A percentile compares a stretch with the other conserved stretches of the same genome.
Conservation (phyloP, 2,888 invertebrate genomes). For the Lamellibrachia satsuma region DNA sequence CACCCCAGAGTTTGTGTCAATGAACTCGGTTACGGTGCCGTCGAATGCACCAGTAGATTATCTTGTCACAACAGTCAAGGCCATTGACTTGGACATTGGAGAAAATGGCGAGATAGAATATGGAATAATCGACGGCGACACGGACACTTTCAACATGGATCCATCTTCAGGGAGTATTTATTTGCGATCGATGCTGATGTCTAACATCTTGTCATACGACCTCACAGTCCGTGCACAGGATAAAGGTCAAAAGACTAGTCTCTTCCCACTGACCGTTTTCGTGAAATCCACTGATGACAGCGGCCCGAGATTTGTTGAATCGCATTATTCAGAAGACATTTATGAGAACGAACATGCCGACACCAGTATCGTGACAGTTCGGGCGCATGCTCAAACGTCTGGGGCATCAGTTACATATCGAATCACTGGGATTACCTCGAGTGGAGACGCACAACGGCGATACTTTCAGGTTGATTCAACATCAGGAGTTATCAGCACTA, state of each 20-base stretch:
- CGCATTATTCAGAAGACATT: conserved; percentile 78
- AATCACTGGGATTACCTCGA: conserved; percentile 74
- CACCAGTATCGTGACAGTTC: conserved; percentile 83
- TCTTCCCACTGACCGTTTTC: conserved; percentile 35
- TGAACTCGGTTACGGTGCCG: conserved; percentile 77
- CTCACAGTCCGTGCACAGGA: conserved; percentile 34
- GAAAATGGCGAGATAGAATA: conserved; percentile 92
- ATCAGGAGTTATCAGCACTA: conserved; percentile 89
- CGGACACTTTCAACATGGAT: conserved; percentile 34
- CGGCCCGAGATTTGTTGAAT: conserved; percentile 71
- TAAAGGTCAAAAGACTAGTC: conserved; percentile 31
- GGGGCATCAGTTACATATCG: conserved; percentile 81
- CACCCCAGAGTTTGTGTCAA: conserved; percentile 84
- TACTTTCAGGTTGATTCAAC: conserved; percentile 88
- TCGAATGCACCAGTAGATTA: conserved; percentile 50
- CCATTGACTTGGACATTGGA: conserved; percentile 88
- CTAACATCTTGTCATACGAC: conserved; percentile 22
- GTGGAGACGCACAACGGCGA: conserved; percentile 64
- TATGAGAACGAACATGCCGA: conserved; percentile 89
- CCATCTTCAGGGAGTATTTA: conserved; percentile 33
- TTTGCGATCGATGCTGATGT: conserved; percentile 26
- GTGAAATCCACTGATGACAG: conserved; percentile 31
- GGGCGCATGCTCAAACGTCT: conserved; percentile 43
- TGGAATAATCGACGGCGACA: conserved; percentile 61
- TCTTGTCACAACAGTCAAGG: conserved; percentile 75